phyloP scores from a whole-genome alignment of 1,140 invertebrate genomes.

The Microplitis mediator region DNA sequence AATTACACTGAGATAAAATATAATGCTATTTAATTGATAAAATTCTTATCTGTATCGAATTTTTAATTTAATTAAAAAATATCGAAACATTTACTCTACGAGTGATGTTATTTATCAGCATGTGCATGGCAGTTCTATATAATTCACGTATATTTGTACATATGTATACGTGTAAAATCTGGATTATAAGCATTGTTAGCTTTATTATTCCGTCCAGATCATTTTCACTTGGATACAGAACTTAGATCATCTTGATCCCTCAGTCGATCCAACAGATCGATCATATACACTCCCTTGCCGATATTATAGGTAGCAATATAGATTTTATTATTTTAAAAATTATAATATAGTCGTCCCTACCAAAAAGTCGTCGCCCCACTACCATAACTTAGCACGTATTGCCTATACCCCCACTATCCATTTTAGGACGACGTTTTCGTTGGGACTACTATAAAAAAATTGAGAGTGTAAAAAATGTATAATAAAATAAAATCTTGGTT shows the following conservation, averaged over 20 bases:
- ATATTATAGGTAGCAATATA: not conserved
- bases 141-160: not conserved
- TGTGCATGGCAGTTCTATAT: not conserved
- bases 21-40: not conserved
- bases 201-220: not conserved
- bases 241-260: not conserved
- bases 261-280: not conserved
- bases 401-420: no score
- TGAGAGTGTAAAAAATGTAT: not conserved
- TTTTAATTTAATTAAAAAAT: not conserved
- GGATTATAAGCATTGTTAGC: not conserved
- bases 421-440: no score
- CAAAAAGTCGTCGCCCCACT: no score
- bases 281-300: no score
- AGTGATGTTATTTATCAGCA: not conserved
- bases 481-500: not conserved
- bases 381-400: no score
- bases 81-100: not conserved
- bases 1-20: no score
- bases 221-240: not conserved
- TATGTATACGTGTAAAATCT: no score
- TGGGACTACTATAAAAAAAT: not conserved
- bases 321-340: no score
- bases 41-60: not conserved
- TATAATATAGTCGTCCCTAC: no score